Base-by-base conservation (phyloP, 2,888 invertebrate genomes). In the Xestia rhomboidea region DNA sequence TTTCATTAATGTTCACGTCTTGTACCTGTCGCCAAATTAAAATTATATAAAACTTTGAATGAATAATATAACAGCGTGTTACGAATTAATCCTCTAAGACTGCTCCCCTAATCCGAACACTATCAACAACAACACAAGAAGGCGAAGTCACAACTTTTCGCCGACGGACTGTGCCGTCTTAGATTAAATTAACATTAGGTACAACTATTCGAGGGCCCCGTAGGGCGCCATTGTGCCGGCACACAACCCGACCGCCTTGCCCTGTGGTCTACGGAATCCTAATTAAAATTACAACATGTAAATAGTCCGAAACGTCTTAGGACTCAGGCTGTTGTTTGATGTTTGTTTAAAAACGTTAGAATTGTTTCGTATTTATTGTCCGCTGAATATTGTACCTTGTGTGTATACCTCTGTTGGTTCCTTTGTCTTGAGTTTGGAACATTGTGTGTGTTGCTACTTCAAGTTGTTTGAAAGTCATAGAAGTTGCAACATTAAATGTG, bases 101-200 rank as follows among this genome's bases (percentile, higher is more conserved):
- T 24, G 66, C 69, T 82, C 70, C 54, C 79, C 8, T 15, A 86
- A 51, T 93, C 10, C 64, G 92, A 83, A 91, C 93, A 87, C 13
- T 72, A 81, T 70, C 63, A 87, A 90, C 90, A 92, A 93, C 93
- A 93, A 92, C 92, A 92, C 92, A 94, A 95, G 94, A 94, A 79
- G 90, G 92, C 88, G 84, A 93, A 94, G 94, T 95, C 94, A 92
- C 93, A 95, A 96, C 93, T 95, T 95, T 93, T 92, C 90, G 87
- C 90, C 92, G 89, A 81, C 90, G 92, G 79, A 93, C 93, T 94
- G 95, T 93, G 92, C 94, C 89, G 93, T 94, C 95, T 96, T 95
- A 93, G 95, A 96, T 96, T 96, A 96, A 96, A 96, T 96, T 95
- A 96, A 96, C 96, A 96, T 96, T 96, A 96, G 95, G 95, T 94